Percentiles rank a stretch among this genome's conserved stretches.
These are phyloP conservation scores for Zosterops lateralis DNA, from an alignment of 2,113 vertebrate genomes.

Conservation along the genomic window DNA sequence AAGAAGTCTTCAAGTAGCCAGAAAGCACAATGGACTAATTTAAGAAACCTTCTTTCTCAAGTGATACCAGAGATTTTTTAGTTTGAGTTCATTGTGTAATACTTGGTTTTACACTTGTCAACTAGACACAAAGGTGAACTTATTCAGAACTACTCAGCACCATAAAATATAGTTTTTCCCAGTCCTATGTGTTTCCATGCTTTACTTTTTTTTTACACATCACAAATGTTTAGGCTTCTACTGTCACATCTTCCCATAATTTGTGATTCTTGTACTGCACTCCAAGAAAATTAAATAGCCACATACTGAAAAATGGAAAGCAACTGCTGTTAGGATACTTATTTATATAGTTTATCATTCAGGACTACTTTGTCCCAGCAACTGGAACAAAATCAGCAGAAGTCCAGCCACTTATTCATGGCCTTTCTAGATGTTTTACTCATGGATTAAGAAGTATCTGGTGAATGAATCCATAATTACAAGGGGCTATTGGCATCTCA, in stretches of 20 bases:
- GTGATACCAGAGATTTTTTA: not conserved
- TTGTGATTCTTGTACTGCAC: not conserved
- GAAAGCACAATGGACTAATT: not conserved
- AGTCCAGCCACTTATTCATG: not conserved
- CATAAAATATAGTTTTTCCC: not conserved
- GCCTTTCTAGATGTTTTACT: not conserved
- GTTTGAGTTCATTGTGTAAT: not conserved
- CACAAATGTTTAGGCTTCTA: not conserved
- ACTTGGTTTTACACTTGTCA: not conserved
- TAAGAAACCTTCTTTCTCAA: not conserved
- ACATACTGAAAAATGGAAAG: not conserved
- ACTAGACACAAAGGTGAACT: not conserved
- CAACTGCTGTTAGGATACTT: not conserved
- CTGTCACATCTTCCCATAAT: not conserved
- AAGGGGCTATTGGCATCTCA: not conserved
- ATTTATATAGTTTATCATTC: not conserved
- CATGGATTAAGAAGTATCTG: not conserved
- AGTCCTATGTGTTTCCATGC: not conserved
- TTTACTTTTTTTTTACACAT: not conserved
- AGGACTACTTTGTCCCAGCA: not conserved
- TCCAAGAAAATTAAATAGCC: not conserved
- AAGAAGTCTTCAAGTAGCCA: not conserved
- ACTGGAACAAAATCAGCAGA: not conserved
- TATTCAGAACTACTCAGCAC: not conserved
- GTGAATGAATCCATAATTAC: not conserved